Conservation (phyloP, 2,113 vertebrate genomes). For the Cyprinodon variegatus region DNA sequence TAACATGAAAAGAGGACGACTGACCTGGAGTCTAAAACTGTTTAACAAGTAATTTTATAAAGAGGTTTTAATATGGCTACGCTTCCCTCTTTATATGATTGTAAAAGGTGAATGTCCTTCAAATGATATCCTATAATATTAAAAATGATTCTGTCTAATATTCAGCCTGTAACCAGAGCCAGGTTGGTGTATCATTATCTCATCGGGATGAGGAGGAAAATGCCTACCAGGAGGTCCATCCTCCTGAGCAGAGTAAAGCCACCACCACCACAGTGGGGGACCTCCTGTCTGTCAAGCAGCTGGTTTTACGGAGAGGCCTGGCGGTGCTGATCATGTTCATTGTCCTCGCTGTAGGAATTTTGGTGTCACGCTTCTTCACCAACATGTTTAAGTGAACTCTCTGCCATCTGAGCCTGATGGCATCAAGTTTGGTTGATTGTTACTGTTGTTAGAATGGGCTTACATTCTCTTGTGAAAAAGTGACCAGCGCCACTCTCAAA, state of each 20-base stretch:
- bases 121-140: not conserved
- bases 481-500: not conserved
- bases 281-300: constrained; percentile 68
- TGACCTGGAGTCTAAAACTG: not conserved
- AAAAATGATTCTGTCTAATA: constrained; percentile 7
- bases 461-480: not conserved
- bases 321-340: constrained; percentile 63
- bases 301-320: constrained; percentile 73
- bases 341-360: constrained; percentile 65
- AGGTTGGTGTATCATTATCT: not conserved
- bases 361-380: constrained; percentile 45
- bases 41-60: not conserved
- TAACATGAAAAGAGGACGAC: not conserved
- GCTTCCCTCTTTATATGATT: not conserved
- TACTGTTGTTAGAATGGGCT: not conserved
- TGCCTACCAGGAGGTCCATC: constrained; percentile 22
- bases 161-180: constrained; percentile 18
- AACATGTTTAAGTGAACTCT: constrained; percentile 47
- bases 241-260: constrained; percentile 10
- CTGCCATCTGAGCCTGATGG: too few species aligned
- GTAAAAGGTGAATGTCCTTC: not conserved
- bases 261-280: constrained; percentile 48
- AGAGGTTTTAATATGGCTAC: not conserved
- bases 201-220: constrained; percentile 4
- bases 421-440: not conserved